These are phyloP conservation scores for Protonibea diacanthus DNA, from an alignment of 2,797 vertebrate genomes.

Conservation along the genomic window DNA sequence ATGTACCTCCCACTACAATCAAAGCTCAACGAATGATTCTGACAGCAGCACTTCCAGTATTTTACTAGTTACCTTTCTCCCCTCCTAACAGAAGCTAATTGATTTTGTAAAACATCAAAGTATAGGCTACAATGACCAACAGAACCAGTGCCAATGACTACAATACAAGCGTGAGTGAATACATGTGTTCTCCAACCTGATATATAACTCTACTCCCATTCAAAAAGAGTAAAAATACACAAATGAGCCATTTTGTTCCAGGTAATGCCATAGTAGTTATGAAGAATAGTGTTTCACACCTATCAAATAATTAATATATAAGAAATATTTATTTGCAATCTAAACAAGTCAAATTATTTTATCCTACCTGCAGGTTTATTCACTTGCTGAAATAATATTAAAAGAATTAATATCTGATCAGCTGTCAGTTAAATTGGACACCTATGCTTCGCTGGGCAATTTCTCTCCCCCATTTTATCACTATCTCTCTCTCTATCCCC, in stretches of 20 bases:
- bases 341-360: neutral
- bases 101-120: slow-evolving; percentile 11
- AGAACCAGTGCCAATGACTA: neutral
- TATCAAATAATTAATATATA: no score
- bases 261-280: no score
- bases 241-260: neutral
- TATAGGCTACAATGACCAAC: neutral
- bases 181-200: neutral
- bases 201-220: neutral
- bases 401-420: slow-evolving; percentile 13
- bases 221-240: no score
- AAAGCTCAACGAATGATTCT: slow-evolving; percentile 8
- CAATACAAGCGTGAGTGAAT: neutral
- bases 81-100: neutral
- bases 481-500: neutral
- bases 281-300: neutral
- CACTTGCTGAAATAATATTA: slow-evolving; percentile 8
- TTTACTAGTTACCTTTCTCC: neutral
- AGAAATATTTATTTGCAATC: neutral
- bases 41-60: slow-evolving; percentile 7
- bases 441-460: slow-evolving; percentile 2
- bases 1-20: neutral
- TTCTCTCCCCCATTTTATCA: neutral
- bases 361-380: neutral
- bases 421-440: slow-evolving; percentile 14